phyloP scores from a whole-genome alignment of 37 sponge, comb jelly and placozoan species.

The Spongia lamella region DNA sequence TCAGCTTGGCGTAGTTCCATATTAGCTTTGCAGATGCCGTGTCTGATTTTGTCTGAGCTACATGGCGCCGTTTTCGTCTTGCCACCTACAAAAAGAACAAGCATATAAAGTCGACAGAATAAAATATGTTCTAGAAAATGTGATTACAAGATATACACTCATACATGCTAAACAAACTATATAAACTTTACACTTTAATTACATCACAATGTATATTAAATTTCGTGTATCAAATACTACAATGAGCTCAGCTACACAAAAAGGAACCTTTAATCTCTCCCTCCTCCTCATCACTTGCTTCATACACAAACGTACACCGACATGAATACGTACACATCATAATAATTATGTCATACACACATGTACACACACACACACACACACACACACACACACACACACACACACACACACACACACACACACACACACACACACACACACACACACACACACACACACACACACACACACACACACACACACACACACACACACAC shows the following conservation, averaged over 20 bases:
- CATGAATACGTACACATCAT: neutral
- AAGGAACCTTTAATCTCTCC: neutral
- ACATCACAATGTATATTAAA: no score
- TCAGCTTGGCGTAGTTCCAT: conserved; percentile 55
- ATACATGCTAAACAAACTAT: neutral
- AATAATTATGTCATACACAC: neutral
- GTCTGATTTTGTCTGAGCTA: conserved; percentile 1
- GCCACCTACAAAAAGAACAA: neutral
- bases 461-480: conserved; percentile 10
- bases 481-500: no score
- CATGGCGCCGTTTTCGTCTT: no score
- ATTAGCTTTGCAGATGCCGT: conserved; percentile 40
- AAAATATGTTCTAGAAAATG: neutral
- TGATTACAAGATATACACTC: neutral
- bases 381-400: conserved; percentile 29
- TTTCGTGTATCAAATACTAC: no score
- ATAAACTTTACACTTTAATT: no score
- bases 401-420: neutral
- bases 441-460: conserved; percentile 14
- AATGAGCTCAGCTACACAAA: no score
- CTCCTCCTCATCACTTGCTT: neutral
- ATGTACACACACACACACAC: conserved; percentile 8
- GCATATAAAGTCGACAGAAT: neutral
- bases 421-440: neutral
- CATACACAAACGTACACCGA: neutral